Evolutionary conservation across 2,888 invertebrate genomes (phyloP).

Genomic region (Andricus curvator): DNA sequence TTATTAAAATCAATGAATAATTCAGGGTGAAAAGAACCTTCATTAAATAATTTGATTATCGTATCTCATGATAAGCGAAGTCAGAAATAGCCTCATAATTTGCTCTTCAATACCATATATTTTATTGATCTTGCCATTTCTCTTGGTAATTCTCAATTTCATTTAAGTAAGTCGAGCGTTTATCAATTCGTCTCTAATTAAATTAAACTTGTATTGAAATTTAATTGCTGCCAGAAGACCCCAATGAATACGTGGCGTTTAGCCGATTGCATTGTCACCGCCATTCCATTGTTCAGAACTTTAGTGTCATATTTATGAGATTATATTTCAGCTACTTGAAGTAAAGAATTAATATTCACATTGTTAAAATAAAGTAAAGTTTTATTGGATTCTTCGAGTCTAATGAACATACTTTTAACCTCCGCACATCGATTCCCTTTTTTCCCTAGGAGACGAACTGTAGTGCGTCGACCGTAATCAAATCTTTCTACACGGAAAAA

Average conservation of each 20-base stretch:
- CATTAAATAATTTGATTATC: background rate
- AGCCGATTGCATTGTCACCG: conserved; percentile 1
- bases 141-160: background rate
- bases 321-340: background rate
- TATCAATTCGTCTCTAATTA: background rate
- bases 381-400: too few species aligned
- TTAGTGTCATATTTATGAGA: background rate
- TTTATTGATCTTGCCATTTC: background rate
- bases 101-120: background rate
- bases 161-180: background rate
- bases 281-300: background rate
- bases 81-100: background rate
- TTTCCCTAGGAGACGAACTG: background rate
- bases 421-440: background rate
- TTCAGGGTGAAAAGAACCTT: too few species aligned
- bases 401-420: background rate
- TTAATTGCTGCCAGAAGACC: background rate
- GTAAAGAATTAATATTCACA: background rate
- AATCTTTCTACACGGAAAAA: background rate
- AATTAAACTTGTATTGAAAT: conserved; percentile 7
- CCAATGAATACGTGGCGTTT: too few species aligned
- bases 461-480: background rate
- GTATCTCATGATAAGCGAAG: background rate
- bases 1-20: too few species aligned
- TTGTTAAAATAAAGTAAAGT: too few species aligned